These are phyloP conservation scores for Trachelus iudaicus DNA, from an alignment of 2,888 invertebrate genomes.

Conservation along the genomic window DNA sequence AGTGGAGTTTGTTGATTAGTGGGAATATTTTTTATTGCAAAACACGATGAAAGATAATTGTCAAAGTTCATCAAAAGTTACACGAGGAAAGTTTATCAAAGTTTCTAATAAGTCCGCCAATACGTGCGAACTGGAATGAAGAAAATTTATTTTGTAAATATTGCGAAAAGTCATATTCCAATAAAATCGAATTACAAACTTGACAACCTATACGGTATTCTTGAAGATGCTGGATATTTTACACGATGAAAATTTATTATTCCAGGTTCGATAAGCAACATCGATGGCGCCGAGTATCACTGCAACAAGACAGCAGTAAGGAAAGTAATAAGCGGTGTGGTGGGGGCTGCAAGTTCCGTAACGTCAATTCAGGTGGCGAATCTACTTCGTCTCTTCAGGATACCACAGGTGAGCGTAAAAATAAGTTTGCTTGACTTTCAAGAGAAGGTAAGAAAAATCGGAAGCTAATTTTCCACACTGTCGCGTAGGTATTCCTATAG, in stretches of 20 bases:
- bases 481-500: background rate
- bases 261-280: conserved; percentile 94
- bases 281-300: conserved; percentile 87
- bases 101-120: background rate
- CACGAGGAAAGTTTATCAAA: background rate
- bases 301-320: conserved; percentile 86
- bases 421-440: background rate
- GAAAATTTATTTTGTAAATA: background rate
- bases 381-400: conserved; percentile 88
- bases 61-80: background rate
- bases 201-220: background rate
- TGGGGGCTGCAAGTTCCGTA: conserved; percentile 91
- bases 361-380: conserved; percentile 97
- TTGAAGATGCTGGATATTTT: background rate
- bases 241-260: conserved; percentile 27
- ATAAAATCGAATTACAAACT: background rate
- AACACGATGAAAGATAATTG: background rate
- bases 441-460: background rate
- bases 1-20: background rate
- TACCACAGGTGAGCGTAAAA: conserved; percentile 73
- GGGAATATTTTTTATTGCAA: background rate
- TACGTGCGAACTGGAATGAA: background rate
- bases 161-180: no score
- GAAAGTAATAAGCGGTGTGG: conserved; percentile 89
- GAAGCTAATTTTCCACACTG: background rate